Percentiles rank a stretch among this genome's conserved stretches.
These are phyloP conservation scores for Atta cephalotes DNA, from an alignment of 1,140 invertebrate genomes.

Conservation along the genomic window DNA sequence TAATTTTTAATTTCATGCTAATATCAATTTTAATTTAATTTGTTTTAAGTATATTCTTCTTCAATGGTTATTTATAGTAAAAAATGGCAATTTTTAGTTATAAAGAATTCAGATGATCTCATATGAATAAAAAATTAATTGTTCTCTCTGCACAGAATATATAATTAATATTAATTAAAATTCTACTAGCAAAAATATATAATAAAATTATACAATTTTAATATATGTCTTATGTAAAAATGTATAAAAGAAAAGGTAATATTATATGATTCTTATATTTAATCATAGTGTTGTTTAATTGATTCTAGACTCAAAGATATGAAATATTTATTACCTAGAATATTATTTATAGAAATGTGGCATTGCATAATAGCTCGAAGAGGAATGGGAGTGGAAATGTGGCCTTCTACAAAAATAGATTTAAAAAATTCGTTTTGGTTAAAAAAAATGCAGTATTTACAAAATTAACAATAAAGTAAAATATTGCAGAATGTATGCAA, in stretches of 20 bases:
- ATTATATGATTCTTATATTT: too few species aligned
- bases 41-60: not conserved
- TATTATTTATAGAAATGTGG: too few species aligned
- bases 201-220: not conserved
- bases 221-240: not conserved
- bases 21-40: not conserved
- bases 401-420: too few species aligned
- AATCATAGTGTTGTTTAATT: too few species aligned
- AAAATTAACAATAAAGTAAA: too few species aligned
- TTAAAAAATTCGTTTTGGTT: too few species aligned
- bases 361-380: too few species aligned
- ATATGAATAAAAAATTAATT: slow-evolving; percentile 3
- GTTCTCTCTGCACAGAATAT: not conserved
- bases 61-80: not conserved
- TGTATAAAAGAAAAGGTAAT: not conserved
- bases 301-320: too few species aligned
- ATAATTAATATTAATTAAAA: not conserved
- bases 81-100: not conserved
- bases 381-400: too few species aligned
- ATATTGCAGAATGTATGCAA: too few species aligned
- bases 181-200: not conserved
- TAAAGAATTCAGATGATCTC: not conserved
- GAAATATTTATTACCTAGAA: too few species aligned
- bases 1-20: not conserved
- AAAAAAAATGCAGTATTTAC: too few species aligned